Percentiles rank a stretch among this genome's conserved stretches.
Evolutionary conservation across 2,797 vertebrate species (phyloP).

Genomic region (Urocyon cinereoargenteus): DNA sequence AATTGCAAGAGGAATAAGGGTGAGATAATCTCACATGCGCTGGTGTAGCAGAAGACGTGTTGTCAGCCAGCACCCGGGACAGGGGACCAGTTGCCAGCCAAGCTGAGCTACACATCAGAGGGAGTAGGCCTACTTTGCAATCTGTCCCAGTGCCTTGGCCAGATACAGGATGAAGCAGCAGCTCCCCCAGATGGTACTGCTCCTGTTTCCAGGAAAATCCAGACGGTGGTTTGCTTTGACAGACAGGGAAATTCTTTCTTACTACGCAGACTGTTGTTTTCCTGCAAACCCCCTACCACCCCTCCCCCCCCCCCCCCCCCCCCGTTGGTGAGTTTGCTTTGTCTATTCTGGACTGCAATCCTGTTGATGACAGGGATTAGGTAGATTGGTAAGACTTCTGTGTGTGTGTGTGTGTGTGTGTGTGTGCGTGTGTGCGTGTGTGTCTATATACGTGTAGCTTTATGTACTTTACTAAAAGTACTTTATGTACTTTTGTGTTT

Average conservation of each 20-base stretch:
- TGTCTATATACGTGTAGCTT: neutral
- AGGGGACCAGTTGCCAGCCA: conserved; percentile 66
- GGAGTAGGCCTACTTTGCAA: conserved; percentile 69
- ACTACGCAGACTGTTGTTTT: conserved; percentile 76
- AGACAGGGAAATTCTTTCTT: conserved; percentile 75
- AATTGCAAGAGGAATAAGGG: conserved; percentile 35
- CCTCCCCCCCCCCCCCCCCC: conserved; percentile 48
- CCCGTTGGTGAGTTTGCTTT: conserved; percentile 66
- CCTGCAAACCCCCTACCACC: conserved; percentile 32
- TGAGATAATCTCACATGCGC: conserved; percentile 26
- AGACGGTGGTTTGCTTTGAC: conserved; percentile 75
- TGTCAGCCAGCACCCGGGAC: conserved; percentile 49
- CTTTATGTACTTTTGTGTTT: conserved; percentile 12
- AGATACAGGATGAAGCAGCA: conserved; percentile 73
- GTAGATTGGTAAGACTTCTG: conserved; percentile 28
- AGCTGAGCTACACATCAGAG: conserved; percentile 48
- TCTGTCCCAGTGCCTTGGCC: conserved; percentile 71
- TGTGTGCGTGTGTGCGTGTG: neutral
- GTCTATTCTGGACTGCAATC: conserved; percentile 58
- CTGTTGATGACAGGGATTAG: conserved; percentile 31
- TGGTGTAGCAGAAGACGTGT: conserved; percentile 46
- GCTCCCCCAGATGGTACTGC: conserved; percentile 79
- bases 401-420: neutral
- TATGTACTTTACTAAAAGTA: neutral
- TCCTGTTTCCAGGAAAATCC: conserved; percentile 79